Base-by-base conservation (phyloP, 2,797 vertebrate species). In the Coccyzus lansbergi region DNA sequence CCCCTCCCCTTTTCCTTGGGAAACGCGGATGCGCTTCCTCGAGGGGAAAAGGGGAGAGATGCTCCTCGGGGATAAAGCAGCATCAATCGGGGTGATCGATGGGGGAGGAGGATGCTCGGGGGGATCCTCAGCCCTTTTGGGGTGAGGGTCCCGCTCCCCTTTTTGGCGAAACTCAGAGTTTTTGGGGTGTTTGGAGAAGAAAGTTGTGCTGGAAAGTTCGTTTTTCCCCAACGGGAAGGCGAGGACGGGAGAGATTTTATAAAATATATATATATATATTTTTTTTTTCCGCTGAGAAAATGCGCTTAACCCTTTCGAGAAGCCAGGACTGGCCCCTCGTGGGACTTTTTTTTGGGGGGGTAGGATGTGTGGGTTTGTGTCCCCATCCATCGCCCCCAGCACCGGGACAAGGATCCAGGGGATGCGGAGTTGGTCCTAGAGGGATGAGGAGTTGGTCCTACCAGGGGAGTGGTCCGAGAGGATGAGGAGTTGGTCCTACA, bases 281-380 rank as follows among this genome's bases (percentile, higher is more conserved):
- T 38, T 38, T 38, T 38, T 38, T 82, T 65, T 22, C 15, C 8
- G 2, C 0, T 18, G 17, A 7, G 17, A 4, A 75, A 84, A 10
- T 7, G 21, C 4, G 14, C 7, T 34, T 29, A 63, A 75, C 12
- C 12, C 31, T 63, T 83, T 20, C 16, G 25, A 36, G 21, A 49
- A 5, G 8, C 5, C 4, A 3, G 1, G 2, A 4, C 3, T 74
- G 64, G 21, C 28, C 33, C 46, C n/a, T 52, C 28, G 83, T 75
- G 70, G 92, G 93, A 90, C 94, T 71, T 97, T 94, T 94, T 26
- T 49, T 26, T 95, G n/a, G n/a, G n/a, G 75, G 17, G 71, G 58
- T 12, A 26, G 59, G 64, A 62, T 17, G 34, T 33, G 46, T 22
- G 3, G 26, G 59, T 36, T 40, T 33, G 55, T 67, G n/a, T n/a